A percentile compares a stretch with the other conserved stretches of the same genome.
These are phyloP conservation scores for Cygnus olor DNA, from an alignment of 2,797 vertebrate genomes.

Conservation along the genomic window DNA sequence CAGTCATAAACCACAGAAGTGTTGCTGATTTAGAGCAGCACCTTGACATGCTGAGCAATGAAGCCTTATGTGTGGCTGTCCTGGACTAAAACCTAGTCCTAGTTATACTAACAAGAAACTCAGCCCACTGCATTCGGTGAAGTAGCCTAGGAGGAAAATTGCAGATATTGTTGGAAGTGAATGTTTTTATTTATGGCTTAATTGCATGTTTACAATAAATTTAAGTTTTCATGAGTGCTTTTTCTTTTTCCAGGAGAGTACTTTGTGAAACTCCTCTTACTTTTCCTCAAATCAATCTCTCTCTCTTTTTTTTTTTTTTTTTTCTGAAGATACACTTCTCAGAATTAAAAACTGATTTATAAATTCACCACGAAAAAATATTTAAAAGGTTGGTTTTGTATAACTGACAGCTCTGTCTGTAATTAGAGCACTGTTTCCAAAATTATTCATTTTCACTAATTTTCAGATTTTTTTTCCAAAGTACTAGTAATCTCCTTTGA, in stretches of 20 bases:
- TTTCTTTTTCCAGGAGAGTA: not conserved
- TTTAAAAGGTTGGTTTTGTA: not conserved
- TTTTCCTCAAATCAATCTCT: not conserved
- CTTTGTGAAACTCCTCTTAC: not conserved
- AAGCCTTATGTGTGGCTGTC: not conserved
- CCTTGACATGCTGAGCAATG: not conserved
- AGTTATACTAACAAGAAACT: not conserved
- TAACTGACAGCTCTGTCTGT: not conserved
- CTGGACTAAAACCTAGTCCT: not conserved
- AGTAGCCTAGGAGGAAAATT: not conserved
- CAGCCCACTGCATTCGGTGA: not conserved
- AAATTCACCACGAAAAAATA: not conserved
- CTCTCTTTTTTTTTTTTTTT: not conserved
- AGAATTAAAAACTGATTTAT: not conserved
- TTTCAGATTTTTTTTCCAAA: not conserved
- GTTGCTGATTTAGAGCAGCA: rapidly evolving
- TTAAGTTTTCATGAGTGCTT: not conserved
- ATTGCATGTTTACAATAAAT: not conserved
- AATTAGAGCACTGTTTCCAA: not conserved
- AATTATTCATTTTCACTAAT: not conserved
- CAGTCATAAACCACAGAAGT: rapidly evolving
- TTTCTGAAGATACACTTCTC: not conserved
- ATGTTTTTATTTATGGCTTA: not conserved
- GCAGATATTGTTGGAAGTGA: not conserved
- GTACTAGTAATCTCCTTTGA: not conserved